These are phyloP conservation scores for Trichopoda pennipes DNA, from an alignment of 2,888 invertebrate genomes.

Conservation along the genomic window DNA sequence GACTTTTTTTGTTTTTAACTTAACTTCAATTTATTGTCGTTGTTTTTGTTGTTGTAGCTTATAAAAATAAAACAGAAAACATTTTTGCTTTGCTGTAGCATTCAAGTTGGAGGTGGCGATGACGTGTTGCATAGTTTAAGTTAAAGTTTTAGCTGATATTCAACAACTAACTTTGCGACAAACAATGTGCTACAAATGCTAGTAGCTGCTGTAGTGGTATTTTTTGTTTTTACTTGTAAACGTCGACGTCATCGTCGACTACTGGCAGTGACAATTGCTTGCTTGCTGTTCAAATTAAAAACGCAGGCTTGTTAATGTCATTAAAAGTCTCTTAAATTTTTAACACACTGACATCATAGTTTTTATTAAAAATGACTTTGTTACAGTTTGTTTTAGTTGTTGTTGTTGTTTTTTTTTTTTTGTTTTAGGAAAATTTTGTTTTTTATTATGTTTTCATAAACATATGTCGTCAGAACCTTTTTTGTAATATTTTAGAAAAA, in stretches of 20 bases:
- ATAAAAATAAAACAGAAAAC: not conserved
- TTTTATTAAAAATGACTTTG: constrained; percentile 67
- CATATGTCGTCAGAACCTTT: constrained; percentile 65
- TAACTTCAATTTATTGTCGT: constrained; percentile 6
- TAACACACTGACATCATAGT: constrained; percentile 67
- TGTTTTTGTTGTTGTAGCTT: constrained; percentile 12
- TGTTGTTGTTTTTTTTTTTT: not conserved
- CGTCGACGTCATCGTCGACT: constrained; percentile 2
- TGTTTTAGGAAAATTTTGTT: constrained; percentile 15
- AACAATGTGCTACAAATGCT: constrained; percentile 8
- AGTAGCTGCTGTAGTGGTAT: constrained; percentile 32
- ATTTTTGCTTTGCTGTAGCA: not conserved
- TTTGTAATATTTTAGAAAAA: constrained; percentile 34
- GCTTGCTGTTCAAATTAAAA: constrained; percentile 68
- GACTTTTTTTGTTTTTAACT: constrained; percentile 2
- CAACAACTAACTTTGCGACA: constrained; percentile 6
- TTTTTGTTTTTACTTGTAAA: not conserved
- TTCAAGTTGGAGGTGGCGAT: constrained; percentile 67
- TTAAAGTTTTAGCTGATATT: constrained; percentile 24
- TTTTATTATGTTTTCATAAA: constrained; percentile 46
- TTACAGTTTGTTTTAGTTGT: constrained; percentile 56
- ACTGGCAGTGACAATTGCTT: constrained; percentile 4
- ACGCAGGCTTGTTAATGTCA: constrained; percentile 65
- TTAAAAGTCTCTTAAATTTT: constrained; percentile 48
- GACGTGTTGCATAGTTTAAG: constrained; percentile 63